Percentiles rank a stretch among this genome's conserved stretches.
Evolutionary conservation across 1,140 invertebrate genomes (phyloP).

Genomic region (Probaryconus sp.): DNA sequence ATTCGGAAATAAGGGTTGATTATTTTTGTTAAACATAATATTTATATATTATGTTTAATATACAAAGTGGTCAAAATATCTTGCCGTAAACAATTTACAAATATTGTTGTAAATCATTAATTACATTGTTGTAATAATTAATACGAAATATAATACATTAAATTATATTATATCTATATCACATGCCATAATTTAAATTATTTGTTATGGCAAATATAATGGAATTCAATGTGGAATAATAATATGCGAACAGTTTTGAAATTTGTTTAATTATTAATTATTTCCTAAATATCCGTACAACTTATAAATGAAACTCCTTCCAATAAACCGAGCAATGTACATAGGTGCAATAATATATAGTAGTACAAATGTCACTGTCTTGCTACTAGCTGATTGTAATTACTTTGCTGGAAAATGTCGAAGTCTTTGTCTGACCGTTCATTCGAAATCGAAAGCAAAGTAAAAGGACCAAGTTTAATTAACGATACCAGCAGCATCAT

Average conservation of each 20-base stretch:
- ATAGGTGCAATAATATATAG: slow-evolving; percentile 23
- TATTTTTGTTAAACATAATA: not conserved
- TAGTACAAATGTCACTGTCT: slow-evolving; percentile 40
- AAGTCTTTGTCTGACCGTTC: slow-evolving; percentile 58
- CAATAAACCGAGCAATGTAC: slow-evolving; percentile 22
- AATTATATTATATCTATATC: too few relatives aligned
- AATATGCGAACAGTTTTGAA: not conserved
- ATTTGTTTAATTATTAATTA: slow-evolving; percentile 17
- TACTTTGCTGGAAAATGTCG: slow-evolving; percentile 62
- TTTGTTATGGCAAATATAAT: not conserved
- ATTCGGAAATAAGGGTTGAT: too few relatives aligned
- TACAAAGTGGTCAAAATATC: too few relatives aligned
- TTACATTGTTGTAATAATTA: too few relatives aligned
- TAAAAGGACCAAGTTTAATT: slow-evolving; percentile 64
- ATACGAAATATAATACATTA: too few relatives aligned
- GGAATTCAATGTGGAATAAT: not conserved
- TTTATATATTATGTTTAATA: too few relatives aligned
- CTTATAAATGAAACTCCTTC: slow-evolving; percentile 11
- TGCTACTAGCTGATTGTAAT: slow-evolving; percentile 55
- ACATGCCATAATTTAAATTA: too few relatives aligned
- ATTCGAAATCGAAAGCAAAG: slow-evolving; percentile 62
- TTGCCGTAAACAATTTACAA: too few relatives aligned
- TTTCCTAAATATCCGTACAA: slow-evolving; percentile 23
- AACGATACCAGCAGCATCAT: slow-evolving; percentile 64
- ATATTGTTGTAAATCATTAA: too few relatives aligned